Base-by-base conservation (phyloP, 2,113 vertebrate species). In the Nannobrachium achirus region DNA sequence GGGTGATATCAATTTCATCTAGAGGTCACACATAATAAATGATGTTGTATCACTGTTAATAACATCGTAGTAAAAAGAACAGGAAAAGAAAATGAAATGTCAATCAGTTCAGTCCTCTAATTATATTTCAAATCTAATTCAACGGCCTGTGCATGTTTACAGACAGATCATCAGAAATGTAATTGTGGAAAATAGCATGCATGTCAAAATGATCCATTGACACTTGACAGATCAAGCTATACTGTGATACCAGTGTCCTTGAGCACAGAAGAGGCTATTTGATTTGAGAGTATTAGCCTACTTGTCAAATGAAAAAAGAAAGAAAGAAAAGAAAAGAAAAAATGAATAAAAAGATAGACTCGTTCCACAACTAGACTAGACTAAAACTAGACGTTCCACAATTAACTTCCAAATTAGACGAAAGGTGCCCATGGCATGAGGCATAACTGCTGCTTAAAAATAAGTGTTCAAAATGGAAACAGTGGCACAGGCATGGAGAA, bases 161-260 rank as follows among this genome's bases (percentile, higher is more conserved):
- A 25, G 19, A 10, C 10, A 33, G 61, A 19, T 8, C 39, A 16
- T 63, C 16, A 45, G 8, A 13, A 33, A 33, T 53, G 1, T 9
- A 25, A 10, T 10, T 3, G 70, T 41, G 57, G 14, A 16, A 16
- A 0, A 49, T 3, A 20, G 33, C 6, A 16, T 52, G 56, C 25
- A 51, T 18, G 71, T 6, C 63, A 2, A 33, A 11, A 15, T 9
- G 20, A 56, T 48, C 67, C 25, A 49, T n/a, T 84, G 77, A 73
- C 78, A 75, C 50, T n/a, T 84, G 77, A 73, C 78, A 75, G 72
- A 57, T 55, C 10, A 68, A 56, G 39, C 41, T 57, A 49, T 73
- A n/a, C n/a, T 76, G 64, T 70, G 48, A 45, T 56, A 50, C 39
- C 62, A 41, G 63, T 62, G 75, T 78, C 71, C 66, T 69, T 73